Evolutionary conservation across 1,140 invertebrate species (phyloP).

Genomic region (Drosophila persimilis): DNA sequence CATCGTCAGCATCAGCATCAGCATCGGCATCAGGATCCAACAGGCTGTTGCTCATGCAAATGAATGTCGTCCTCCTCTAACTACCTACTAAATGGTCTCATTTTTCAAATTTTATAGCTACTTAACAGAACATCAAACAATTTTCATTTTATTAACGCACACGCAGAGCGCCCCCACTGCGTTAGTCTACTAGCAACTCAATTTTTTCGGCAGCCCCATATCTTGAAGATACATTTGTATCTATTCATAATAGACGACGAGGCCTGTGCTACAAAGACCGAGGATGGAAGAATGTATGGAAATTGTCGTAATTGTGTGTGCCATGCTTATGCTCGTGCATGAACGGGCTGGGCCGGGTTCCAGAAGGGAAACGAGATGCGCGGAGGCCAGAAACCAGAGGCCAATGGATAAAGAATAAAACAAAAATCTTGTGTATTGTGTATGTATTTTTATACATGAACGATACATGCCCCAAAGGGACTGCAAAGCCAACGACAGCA

Average conservation of each 20-base stretch:
- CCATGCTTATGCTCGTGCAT: conserved; percentile 37
- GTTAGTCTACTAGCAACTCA: conserved; percentile 52
- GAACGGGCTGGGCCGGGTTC: conserved; percentile 20
- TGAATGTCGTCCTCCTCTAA: conserved; percentile 57
- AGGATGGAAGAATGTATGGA: conserved; percentile 44
- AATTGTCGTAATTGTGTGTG: conserved; percentile 56
- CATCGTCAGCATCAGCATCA: conserved; percentile 23
- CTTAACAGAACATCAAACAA: conserved; percentile 80
- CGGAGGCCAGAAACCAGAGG: neutral
- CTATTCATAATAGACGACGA: conserved; percentile 60
- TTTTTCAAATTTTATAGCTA: conserved; percentile 80
- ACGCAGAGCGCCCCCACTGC: conserved; percentile 21
- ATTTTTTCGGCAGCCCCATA: conserved; percentile 42
- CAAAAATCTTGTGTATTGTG: conserved; percentile 54
- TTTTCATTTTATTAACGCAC: conserved; percentile 75
- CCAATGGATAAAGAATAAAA: conserved; percentile 24
- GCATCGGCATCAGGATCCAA: conserved; percentile 24
- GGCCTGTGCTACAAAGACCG: conserved; percentile 44
- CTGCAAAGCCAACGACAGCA: conserved; percentile 32
- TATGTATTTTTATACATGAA: conserved; percentile 65
- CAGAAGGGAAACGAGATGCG: neutral
- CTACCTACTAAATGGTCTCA: conserved; percentile 77
- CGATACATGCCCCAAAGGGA: conserved; percentile 69
- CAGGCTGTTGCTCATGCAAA: conserved; percentile 69
- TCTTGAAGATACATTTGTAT: conserved; percentile 69